Conservation (phyloP, 1,140 invertebrate species). For the Sitodiplosis mosellana region DNA sequence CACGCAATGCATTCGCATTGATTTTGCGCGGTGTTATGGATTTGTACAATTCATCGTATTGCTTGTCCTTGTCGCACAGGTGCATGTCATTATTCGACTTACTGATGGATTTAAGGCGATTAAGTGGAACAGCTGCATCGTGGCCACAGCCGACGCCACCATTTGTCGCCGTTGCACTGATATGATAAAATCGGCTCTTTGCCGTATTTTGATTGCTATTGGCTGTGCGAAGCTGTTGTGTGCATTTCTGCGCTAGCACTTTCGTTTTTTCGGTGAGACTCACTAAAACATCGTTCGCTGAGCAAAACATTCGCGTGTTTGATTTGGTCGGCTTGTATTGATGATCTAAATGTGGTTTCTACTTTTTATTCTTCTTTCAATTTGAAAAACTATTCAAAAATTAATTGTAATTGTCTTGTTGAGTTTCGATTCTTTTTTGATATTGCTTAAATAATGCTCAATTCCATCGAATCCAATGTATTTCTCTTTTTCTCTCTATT, state of each 20-base stretch:
- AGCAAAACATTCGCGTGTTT: constrained; percentile 5
- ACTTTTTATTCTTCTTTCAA: no score
- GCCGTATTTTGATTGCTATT: constrained; percentile 5
- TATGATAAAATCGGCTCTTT: background rate
- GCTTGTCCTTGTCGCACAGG: constrained; percentile 9
- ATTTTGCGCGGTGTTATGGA: background rate
- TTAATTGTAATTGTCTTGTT: no score
- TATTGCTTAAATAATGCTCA: no score
- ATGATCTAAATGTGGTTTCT: no score
- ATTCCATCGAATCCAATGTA: background rate
- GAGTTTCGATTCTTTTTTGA: no score
- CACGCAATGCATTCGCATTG: background rate
- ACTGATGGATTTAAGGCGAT: background rate
- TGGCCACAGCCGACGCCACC: background rate
- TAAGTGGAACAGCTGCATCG: background rate
- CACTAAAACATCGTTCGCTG: constrained; percentile 7
- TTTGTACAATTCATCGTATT: constrained; percentile 12
- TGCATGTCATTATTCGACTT: constrained; percentile 3
- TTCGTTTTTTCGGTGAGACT: constrained; percentile 23
- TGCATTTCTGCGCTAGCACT: constrained; percentile 21
- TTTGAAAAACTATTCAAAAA: no score
- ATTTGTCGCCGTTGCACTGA: background rate
- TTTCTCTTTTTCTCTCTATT: background rate
- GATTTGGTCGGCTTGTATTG: background rate
- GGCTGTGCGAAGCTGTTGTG: constrained; percentile 4